Evolutionary conservation across 2,888 invertebrate genomes (phyloP), one percentile per base, ranked within the genome.

Genomic region (Chironomus tentans): DNA sequence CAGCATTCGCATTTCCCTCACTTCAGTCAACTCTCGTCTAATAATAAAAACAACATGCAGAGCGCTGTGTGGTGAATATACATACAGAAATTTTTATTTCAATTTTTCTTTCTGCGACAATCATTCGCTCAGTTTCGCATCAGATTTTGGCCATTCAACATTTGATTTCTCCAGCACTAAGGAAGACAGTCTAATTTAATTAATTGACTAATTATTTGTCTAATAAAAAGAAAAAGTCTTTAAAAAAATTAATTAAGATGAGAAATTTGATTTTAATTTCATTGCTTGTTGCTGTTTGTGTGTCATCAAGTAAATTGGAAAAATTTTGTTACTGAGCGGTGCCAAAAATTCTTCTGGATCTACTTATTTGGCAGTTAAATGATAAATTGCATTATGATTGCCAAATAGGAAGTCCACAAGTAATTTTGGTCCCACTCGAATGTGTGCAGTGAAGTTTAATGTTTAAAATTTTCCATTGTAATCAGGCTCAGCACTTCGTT

Each of bases 401-500:
- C 38, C 38, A 38, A 38, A 10, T 38, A 10, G 7, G 38, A 38
- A 38, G 38, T 38, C 10, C 38, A 38, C 10, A 38, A 38, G 10
- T 38, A 38, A 38, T 38, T n/a, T 38, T 38, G 4, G 38, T 38
- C 10, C 38, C 38, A 38, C 10, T 38, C 2, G 4, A 18, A 56
- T 15, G 5, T 18, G 18, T n/a, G 56, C 3, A 28, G 38, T 38
- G 38, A 7, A 12, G 13, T 46, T 50, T 22, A 70, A 15, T 56
- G 5, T n/a, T n/a, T n/a, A 46, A 61, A 62, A 13, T 38, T 10
- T 4, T 38, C 28, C 28, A n/a, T n/a, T n/a, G n/a, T n/a, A n/a
- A n/a, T n/a, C n/a, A 74, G 74, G 74, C 28, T 74, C 74, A 15
- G 74, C 74, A 18, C 46, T 74, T 21, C 65, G 48, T 6, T 74